phyloP scores from a whole-genome alignment of 2,888 invertebrate species.

The Plebejus melissa region DNA sequence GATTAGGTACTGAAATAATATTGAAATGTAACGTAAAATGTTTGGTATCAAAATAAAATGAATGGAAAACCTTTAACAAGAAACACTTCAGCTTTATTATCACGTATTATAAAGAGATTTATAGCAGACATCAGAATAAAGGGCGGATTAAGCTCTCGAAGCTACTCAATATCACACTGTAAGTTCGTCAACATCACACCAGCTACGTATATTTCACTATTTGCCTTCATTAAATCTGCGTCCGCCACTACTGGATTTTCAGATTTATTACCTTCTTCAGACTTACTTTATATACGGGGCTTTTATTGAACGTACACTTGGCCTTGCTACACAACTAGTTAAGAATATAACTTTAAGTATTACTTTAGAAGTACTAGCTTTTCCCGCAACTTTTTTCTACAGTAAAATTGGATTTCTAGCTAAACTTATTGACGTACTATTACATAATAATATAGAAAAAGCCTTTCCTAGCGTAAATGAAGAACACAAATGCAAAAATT shows the following conservation, averaged over 20 bases:
- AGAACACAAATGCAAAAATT: no score
- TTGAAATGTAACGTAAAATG: neutral
- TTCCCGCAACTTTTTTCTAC: no score
- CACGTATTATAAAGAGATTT: neutral
- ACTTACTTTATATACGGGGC: neutral
- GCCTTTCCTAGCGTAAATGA: no score
- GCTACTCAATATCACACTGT: neutral
- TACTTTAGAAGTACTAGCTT: no score
- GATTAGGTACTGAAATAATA: neutral
- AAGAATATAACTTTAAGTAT: no score
- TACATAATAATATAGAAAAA: no score
- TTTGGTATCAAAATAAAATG: neutral
- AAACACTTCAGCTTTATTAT: neutral
- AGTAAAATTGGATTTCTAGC: no score
- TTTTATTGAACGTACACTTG: neutral
- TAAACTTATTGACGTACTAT: no score
- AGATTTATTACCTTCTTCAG: conserved; percentile 29
- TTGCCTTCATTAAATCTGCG: conserved; percentile 4
- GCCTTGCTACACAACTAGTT: neutral
- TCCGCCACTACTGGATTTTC: neutral
- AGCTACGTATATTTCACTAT: neutral
- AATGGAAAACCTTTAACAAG: neutral
- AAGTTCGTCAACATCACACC: conserved; percentile 13
- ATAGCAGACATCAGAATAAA: neutral
- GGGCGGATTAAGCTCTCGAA: neutral